These are phyloP conservation scores for Oscheius sp. DNA, from an alignment of 2,888 invertebrate genomes.

Conservation along the genomic window DNA sequence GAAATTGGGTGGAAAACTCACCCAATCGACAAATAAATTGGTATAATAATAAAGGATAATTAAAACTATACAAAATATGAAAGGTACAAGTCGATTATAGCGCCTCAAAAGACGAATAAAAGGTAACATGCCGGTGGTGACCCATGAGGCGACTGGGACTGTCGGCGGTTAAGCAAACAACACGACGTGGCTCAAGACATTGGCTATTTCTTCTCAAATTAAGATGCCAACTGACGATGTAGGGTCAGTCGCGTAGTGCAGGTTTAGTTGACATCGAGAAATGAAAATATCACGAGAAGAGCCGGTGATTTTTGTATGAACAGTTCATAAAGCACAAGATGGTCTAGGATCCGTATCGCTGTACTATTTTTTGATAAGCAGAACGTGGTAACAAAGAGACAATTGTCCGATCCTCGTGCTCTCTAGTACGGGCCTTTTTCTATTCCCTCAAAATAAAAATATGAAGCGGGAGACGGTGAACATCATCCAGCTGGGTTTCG, in stretches of 20 bases:
- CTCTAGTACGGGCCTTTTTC: not conserved
- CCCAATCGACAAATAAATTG: slow-evolving; percentile 33
- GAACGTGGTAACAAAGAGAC: too few relatives aligned
- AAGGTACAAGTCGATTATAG: not conserved
- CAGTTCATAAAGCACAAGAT: too few relatives aligned
- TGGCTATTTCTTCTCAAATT: too few relatives aligned
- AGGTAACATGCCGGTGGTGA: not conserved
- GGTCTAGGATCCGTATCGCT: too few relatives aligned
- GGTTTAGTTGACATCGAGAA: too few relatives aligned
- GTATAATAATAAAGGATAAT: slow-evolving; percentile 5
- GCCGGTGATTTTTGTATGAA: too few relatives aligned
- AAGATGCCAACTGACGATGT: too few relatives aligned
- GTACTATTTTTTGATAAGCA: too few relatives aligned
- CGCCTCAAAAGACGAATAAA: not conserved
- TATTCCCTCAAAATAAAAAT: not conserved
- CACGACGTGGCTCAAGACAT: not conserved
- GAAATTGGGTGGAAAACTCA: not conserved
- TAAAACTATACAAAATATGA: not conserved
- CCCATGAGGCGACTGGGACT: not conserved
- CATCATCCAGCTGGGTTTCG: not conserved
- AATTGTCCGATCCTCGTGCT: too few relatives aligned
- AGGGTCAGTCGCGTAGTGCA: too few relatives aligned
- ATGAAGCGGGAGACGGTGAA: not conserved
- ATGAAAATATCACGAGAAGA: too few relatives aligned
- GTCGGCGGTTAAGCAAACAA: slow-evolving; percentile 23